Conservation (phyloP, 2,888 invertebrate species). For the Athalia circularis region DNA sequence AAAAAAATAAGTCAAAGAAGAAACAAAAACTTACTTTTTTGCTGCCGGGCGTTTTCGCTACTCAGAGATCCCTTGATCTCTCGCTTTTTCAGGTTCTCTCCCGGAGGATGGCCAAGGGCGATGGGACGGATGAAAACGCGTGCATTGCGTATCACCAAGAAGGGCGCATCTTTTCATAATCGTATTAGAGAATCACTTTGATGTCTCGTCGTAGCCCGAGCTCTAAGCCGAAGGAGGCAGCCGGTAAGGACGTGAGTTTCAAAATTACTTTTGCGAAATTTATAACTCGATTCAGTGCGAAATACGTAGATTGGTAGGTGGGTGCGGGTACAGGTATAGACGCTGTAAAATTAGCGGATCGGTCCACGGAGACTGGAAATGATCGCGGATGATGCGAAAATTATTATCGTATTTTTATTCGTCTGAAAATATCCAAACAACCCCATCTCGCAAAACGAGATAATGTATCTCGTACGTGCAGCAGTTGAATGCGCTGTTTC, state of each 20-base stretch:
- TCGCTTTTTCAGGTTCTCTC: not conserved
- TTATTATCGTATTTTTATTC: no score
- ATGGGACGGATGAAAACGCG: not conserved
- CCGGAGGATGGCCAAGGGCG: not conserved
- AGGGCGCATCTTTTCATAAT: constrained; percentile 51
- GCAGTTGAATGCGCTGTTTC: not conserved
- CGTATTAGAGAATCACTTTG: constrained; percentile 55
- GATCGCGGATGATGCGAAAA: no score
- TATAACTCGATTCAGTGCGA: constrained; percentile 35
- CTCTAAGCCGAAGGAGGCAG: constrained; percentile 39
- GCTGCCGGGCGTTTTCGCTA: no score
- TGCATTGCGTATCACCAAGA: constrained; percentile 10
- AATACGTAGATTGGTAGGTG: not conserved
- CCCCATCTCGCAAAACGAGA: no score
- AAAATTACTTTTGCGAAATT: constrained; percentile 44
- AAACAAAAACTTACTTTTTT: no score
- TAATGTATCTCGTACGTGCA: no score
- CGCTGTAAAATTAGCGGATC: no score
- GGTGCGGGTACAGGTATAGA: no score
- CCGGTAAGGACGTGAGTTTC: constrained; percentile 2
- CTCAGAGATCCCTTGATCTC: no score
- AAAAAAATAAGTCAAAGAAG: no score
- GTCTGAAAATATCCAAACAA: no score
- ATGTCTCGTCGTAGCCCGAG: constrained; percentile 43
- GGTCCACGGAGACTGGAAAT: no score